A percentile compares a stretch with the other conserved stretches of the same genome.
Evolutionary conservation across 2,888 invertebrate genomes (phyloP).

Genomic region (Drosophila kanekoi): DNA sequence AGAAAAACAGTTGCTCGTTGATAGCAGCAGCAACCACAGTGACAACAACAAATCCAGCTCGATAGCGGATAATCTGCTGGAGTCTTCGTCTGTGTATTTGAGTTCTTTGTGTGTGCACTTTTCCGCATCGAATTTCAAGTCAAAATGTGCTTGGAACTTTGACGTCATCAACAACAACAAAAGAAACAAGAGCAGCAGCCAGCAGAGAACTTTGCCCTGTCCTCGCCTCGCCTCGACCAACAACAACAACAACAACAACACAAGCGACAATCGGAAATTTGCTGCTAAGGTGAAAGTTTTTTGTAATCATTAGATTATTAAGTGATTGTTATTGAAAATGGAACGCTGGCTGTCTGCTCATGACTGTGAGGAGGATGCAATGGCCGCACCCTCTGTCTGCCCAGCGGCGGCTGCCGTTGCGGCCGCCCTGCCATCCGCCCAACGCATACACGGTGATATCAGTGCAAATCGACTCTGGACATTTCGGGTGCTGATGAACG

Average conservation of each 20-base stretch:
- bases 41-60: conserved; percentile 14
- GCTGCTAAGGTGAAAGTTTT: conserved; percentile 34
- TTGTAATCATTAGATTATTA: background rate
- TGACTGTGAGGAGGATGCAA: conserved; percentile 81
- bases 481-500: conserved; percentile 86
- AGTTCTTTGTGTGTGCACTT: conserved; percentile 20
- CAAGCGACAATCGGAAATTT: conserved; percentile 15
- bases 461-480: conserved; percentile 84
- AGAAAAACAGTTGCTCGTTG: conserved; percentile 43
- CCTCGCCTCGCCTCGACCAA: conserved; percentile 16
- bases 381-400: conserved; percentile 64
- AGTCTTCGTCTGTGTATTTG: conserved; percentile 10
- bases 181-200: conserved; percentile 9
- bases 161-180: conserved; percentile 9
- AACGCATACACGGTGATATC: conserved; percentile 67
- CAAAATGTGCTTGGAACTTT: conserved; percentile 33
- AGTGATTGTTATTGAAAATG: conserved; percentile 83
- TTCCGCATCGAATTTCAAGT: conserved; percentile 16
- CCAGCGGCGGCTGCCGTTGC: conserved; percentile 39
- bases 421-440: conserved; percentile 1
- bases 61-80: conserved; percentile 14
- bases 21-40: conserved; percentile 27
- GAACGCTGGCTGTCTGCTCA: conserved; percentile 89
- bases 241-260: conserved; percentile 1
- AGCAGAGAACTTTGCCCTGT: conserved; percentile 43